Base-by-base conservation (phyloP, 2,888 invertebrate species). In the Neoitamus cyanurus region DNA sequence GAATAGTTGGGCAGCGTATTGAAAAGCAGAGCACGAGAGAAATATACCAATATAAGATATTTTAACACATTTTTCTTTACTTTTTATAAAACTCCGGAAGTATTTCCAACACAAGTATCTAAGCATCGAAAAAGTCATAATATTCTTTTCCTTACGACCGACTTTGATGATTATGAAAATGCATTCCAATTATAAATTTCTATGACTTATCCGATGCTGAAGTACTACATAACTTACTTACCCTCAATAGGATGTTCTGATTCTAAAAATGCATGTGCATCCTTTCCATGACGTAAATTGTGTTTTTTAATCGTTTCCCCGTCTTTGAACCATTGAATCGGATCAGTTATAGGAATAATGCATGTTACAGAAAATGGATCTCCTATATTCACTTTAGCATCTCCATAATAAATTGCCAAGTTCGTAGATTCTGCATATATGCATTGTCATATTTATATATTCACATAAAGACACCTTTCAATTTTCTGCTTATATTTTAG, bases 281-380 rank as follows among this genome's bases (percentile, higher is more conserved):
- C 91, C 78, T 89, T 90, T 83, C 90, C 90, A 85, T 91, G 91
- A 84, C 91, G 90, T 87, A 91, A 87, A 88, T 90, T 91, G 88
- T 91, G 91, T 75, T 88, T 89, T 82, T 88, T 89, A 87, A 91
- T 90, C 83, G 90, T 88, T 87, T 91, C 89, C 83, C 89, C 90
- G 86, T 91, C 89, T 88, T 90, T 90, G 58, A 89, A 86, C 91
- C 91, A 91, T 85, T 89, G 87, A 86, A 91, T 90, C 86, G 89
- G 89, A 86, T 90, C 90, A 83, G 89, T 89, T 85, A 91, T 89
- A 84, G 90, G 89, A 86, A 91, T 89, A 83, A 91, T 89, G 87
- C 91, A 91, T 85, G 89, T 90, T 87, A 91, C 91, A 83, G 89
- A 88, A 87, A 91, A 91, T 78, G 89, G 88, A 85, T 90, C 88